Evolutionary conservation across 2,888 invertebrate genomes (phyloP), one percentile per base, ranked within the genome.

Genomic region (Julus scandinavius): DNA sequence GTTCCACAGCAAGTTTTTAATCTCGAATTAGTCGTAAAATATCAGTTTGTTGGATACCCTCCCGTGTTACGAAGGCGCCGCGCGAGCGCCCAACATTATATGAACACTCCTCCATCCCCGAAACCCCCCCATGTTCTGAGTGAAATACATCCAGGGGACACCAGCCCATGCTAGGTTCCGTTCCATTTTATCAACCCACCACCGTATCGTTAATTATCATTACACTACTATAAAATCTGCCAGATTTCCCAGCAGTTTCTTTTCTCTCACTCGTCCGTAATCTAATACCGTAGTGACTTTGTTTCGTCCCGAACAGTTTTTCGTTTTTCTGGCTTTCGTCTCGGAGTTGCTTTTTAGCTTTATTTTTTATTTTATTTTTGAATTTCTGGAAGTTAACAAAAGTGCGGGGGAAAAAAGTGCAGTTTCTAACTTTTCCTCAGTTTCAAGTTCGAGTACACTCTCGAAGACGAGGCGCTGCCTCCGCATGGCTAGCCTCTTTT

Each of bases 61-160:
- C 20, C n/a, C 4, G 63, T 20, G n/a, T 63, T 20, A n/a, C n/a
- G 63, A 7, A 7, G n/a, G 63, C 7, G 63, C 63, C 63, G 20
- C 63, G 63, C 63, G 7, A 54, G 54, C 20, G n/a, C 63, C 63
- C 20, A 5, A 20, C n/a, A 63, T 63, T 63, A 63, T 63, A 63
- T 20, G 5, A 7, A 63, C 17, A 63, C 20, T 63, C 63, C 63
- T 20, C 20, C n/a, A 63, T 63, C 63, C 63, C 63, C 1, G n/a
- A 63, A 54, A 63, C 2, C 88, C 88, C 89, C 89, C 88, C 58
- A 87, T 40, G 89, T 89, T 89, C 89, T 89, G 89, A 86, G 89
- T 89, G 89, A 89, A 88, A 87, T 87, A 87, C 89, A 89, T 89
- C 89, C 88, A 88, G 88, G 89, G 89, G 89, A 89, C 50, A 49